Base-by-base conservation (phyloP, 2,113 vertebrate species). In the Poeciliopsis prolifica region DNA sequence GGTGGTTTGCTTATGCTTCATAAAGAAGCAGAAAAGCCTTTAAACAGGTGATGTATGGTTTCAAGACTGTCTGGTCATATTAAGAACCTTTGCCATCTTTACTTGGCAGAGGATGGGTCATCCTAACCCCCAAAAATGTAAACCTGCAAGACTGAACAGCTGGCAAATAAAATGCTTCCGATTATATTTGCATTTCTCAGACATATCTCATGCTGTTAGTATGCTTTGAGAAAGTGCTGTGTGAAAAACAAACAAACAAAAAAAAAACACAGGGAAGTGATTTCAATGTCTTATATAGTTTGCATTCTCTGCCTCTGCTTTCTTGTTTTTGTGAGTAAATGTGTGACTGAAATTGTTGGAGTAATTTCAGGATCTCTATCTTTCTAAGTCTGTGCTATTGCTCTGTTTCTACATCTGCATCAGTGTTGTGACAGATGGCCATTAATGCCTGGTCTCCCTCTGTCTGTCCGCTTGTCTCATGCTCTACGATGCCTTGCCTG, bases 241-340 rank as follows among this genome's bases (percentile, higher is more conserved):
- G 22, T 22, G 19, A 54, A 44, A 5, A 24, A 54, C 1, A 24
- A 22, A 8, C 28, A 28, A 28, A 28, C 28, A 28, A 24, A 24
- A 1, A 29, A 30, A 24, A 24, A 19, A 35, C 33, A 30, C 22
- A 13, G 42, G 13, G 40, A 40, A 14, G 22, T 28, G 28, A 22
- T 24, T 6, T 33, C 26, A 62, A 22, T 37, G 12, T 24, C 17
- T 2, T 29, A 65, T 40, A 71, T 26, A 79, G 19, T 42, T 1
- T 48, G 24, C 73, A 28, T 42, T 28, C 58, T 72, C 42, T 30
- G 63, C 33, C 61, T 28, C 26, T 24, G 29, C 30, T 61, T 19
- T 54, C 26, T 68, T 44, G 26, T 82, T 70, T 82, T 65, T 72
- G 19, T 37, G 31, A 24, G 78, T 83, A 89, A 87, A 65, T 76